These are phyloP conservation scores for Lampris incognitus DNA, from an alignment of 2,113 vertebrate genomes.

Conservation along the genomic window DNA sequence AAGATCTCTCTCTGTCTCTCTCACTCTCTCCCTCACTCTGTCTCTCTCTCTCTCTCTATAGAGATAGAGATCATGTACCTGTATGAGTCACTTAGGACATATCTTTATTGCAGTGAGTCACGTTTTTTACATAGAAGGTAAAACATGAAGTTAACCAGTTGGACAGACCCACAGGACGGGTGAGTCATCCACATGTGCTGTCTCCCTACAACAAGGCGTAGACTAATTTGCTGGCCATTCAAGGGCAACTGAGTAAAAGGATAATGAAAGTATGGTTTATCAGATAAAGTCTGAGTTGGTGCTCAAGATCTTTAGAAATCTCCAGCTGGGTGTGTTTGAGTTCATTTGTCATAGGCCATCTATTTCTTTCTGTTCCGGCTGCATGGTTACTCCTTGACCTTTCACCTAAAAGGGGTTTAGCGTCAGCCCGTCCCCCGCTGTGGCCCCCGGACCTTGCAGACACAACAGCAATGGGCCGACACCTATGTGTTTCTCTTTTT, in stretches of 20 bases:
- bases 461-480: no score
- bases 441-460: no score
- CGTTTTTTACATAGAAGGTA: background rate
- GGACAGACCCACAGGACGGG: background rate
- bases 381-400: background rate
- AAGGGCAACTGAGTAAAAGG: no score
- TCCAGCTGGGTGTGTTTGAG: no score
- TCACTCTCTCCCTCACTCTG: no score
- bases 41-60: background rate
- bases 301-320: no score
- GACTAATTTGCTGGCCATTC: background rate
- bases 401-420: background rate
- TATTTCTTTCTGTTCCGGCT: no score
- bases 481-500: no score
- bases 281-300: no score
- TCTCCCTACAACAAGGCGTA: background rate
- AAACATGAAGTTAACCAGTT: slow-evolving; percentile 37
- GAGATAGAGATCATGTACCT: background rate
- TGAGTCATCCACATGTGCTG: slow-evolving; percentile 12
- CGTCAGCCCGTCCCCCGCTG: background rate
- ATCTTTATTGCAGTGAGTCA: background rate
- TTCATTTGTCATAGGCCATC: no score
- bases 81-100: background rate
- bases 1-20: no score
- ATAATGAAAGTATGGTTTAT: no score